Base-by-base conservation (phyloP, 2,888 invertebrate species). In the Pollenia griseotomentosa region DNA sequence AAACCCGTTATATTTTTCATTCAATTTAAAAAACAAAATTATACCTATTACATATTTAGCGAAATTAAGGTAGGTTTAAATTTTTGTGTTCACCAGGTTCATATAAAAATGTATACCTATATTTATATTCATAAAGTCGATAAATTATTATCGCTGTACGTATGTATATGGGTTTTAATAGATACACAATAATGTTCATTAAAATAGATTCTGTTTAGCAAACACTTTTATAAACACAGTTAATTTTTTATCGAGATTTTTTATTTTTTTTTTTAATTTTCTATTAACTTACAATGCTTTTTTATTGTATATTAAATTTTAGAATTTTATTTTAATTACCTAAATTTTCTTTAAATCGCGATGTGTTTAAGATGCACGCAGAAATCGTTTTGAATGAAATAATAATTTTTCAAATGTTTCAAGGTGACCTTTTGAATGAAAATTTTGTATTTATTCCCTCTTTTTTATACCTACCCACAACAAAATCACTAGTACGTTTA, bases 401-500 rank as follows among this genome's bases (percentile, higher is more conserved):
- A 65, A 77, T 73, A 85, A 73, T 80, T 80, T 86, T 70, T 74
- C 70, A 68, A 77, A 87, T 59, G 81, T 82, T 87, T 88, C 88
- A 88, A 88, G 88, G 88, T 88, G 88, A 88, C 88, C 88, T 88
- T 86, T 87, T 65, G 68, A 74, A 79, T 83, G 83, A 79, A 83
- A 83, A 61, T 55, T 79, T 78, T 61, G 46, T 87, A 71, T 73
- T 81, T 70, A 73, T 83, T 87, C 66, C 80, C 73, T 70, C 81
- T 55, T 33, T 70, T 75, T 75, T 75, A 66, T 74, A 71, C 11
- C n/a, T 68, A 33, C 23, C 40, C 48, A 80, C 61, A 53, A 46
- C 73, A 46, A 83, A 74, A 71, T 44, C 65, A 83, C 78, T 82
- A 75, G 63, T 55, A 55, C 63, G 79, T 71, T 73, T 77, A 46